Evolutionary conservation across 2,113 vertebrate species (phyloP), one percentile per base, ranked within the genome.

Genomic region (Thunnus maccoyii): DNA sequence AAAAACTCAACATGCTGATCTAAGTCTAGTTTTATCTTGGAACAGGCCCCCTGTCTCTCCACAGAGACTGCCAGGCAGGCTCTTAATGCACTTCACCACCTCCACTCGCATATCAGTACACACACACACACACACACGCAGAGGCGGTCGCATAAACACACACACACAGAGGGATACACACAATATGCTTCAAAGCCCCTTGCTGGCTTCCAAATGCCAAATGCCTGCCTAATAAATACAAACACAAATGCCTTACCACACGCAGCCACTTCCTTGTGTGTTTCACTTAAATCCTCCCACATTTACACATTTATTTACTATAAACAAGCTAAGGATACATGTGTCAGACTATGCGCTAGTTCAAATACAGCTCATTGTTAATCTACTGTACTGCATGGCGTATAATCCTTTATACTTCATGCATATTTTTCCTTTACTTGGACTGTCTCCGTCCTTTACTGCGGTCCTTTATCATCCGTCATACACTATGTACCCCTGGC

Each of bases 1-100:
- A 92, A 81, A 90, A 86, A 57, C 73, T 69, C 76, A 85, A 86
- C 82, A 77, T 87, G 80, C 88, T 89, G 87, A 91, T 91, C 76
- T 72, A 84, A 89, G 89, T 83, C 72, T 70, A 64, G 79, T 86
- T 88, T 87, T 67, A 84, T 91, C 78, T 87, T 82, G 80, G 84
- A 92, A 77, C 57, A 56, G 82, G 47, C 41, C 57, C 30, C 51
- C 61, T 48, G 73, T 76, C 68, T 88, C 80, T 79, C 70, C 74
- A 48, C 76, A 47, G 79, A 88, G 72, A 25, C 52, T 88, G 88
- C 88, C 91, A 91, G 83, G 66, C 86, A 84, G 56, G 71, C 86
- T 91, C 86, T 92, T 87, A 93, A 91, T 83, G 86, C 85, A 91
- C 76, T 77, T 70, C 80, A 78, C 78, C 75, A 82, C 78, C 82